Evolutionary conservation across 2,113 vertebrate genomes (phyloP).

Genomic region (Rhea pennata): DNA sequence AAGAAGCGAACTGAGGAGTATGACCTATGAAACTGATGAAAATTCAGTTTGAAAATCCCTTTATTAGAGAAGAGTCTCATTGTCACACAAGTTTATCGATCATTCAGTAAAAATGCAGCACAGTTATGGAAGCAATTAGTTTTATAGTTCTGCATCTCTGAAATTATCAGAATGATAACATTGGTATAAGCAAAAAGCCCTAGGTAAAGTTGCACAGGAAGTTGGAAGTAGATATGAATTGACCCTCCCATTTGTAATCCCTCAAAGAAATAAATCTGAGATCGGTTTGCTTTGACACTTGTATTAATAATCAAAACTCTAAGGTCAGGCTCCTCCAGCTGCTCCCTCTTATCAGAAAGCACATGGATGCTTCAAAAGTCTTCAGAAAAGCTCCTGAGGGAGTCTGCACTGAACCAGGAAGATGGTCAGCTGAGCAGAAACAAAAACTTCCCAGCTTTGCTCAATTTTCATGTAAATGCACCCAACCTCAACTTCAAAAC

Average conservation of each 20-base stretch:
- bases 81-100: background rate
- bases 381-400: background rate
- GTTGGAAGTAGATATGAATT: background rate
- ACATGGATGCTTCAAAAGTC: background rate
- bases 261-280: background rate
- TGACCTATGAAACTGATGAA: background rate
- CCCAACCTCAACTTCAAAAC: background rate
- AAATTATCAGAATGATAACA: background rate
- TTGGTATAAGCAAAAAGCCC: background rate
- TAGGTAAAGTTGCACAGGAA: background rate
- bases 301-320: background rate
- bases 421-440: background rate
- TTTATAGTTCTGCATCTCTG: background rate
- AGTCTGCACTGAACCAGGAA: background rate
- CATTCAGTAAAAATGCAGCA: background rate
- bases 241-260: accelerated
- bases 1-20: background rate
- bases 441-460: background rate
- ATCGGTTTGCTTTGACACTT: background rate
- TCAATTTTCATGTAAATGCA: background rate
- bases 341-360: background rate
- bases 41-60: background rate
- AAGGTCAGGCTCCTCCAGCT: background rate
- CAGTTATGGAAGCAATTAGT: background rate
- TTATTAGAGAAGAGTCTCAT: background rate